Percentiles rank a stretch among this genome's conserved stretches.
Conservation (phyloP, 1,140 invertebrate species). For the Asobara japonica region DNA sequence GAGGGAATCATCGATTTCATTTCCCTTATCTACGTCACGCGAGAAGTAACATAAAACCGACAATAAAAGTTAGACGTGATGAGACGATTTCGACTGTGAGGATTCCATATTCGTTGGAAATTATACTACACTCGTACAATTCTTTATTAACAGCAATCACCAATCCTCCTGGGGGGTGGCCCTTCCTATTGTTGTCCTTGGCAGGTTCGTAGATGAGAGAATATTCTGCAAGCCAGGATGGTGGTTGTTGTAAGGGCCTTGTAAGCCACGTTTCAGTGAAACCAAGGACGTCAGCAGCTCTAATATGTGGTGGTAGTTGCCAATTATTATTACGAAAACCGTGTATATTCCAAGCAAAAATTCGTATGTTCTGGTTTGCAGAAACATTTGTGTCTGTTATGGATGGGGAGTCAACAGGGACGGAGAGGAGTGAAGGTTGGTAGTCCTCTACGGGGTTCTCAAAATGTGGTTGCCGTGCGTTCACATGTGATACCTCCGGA, state of each 20-base stretch:
- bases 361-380: not conserved
- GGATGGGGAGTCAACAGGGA: no score
- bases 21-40: not conserved
- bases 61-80: not conserved
- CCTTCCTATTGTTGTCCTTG: not conserved
- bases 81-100: not conserved
- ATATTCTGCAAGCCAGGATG: not conserved
- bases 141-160: constrained; percentile 6
- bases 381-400: no score
- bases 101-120: not conserved
- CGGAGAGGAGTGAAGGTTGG: no score
- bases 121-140: not conserved
- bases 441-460: not conserved
- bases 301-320: not conserved
- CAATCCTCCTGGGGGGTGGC: constrained; percentile 11
- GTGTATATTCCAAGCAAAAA: constrained; percentile 10
- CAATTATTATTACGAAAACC: not conserved
- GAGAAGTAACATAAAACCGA: constrained; percentile 13
- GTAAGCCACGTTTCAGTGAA: constrained; percentile 18
- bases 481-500: no score
- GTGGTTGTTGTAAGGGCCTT: no score
- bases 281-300: constrained; percentile 3
- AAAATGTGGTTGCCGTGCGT: no score
- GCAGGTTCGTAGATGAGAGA: not conserved
- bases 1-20: not conserved